phyloP scores from a whole-genome alignment of 2,888 invertebrate genomes.

The Dendrolimus pini region DNA sequence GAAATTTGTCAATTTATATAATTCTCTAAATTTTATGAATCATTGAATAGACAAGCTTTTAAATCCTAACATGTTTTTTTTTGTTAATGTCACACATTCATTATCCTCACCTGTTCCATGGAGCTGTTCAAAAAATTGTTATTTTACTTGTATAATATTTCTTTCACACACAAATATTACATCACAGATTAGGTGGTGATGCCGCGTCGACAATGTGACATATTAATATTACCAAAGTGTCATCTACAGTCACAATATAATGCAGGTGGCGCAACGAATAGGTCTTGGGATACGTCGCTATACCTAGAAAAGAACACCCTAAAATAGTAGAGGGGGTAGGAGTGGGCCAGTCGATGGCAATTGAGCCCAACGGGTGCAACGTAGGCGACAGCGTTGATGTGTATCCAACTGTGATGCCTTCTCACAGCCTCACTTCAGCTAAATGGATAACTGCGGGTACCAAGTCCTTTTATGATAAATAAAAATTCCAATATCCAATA shows the following conservation, averaged over 20 bases:
- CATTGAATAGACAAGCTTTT: conserved; percentile 28
- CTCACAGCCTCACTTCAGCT: conserved; percentile 52
- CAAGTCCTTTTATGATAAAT: conserved; percentile 61
- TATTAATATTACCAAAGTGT: conserved; percentile 66
- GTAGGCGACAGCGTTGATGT: conserved; percentile 34
- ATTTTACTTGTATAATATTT: conserved; percentile 67
- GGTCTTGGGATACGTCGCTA: conserved; percentile 55
- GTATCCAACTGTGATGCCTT: conserved; percentile 40
- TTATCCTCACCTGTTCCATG: conserved; percentile 73
- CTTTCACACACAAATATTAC: conserved; percentile 70
- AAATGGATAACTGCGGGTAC: conserved; percentile 53
- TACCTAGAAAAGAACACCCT: conserved; percentile 76
- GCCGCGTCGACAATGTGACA: conserved; percentile 66
- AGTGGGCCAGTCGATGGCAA: too few species aligned
- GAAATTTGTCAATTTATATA: conserved; percentile 29
- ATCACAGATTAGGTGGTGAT: conserved; percentile 62
- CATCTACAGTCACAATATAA: conserved; percentile 62
- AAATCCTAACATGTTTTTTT: conserved; percentile 18
- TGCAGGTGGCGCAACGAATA: conserved; percentile 46
- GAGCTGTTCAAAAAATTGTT: conserved; percentile 74
- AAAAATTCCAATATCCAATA: conserved; percentile 69
- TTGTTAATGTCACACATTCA: conserved; percentile 52
- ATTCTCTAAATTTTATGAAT: conserved; percentile 11
- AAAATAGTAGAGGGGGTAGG: conserved; percentile 53
- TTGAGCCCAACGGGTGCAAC: conserved; percentile 14